A percentile compares a stretch with the other conserved stretches of the same genome.
phyloP scores from a whole-genome alignment of 2,888 invertebrate species.

The Rhorus exstirpatorius region DNA sequence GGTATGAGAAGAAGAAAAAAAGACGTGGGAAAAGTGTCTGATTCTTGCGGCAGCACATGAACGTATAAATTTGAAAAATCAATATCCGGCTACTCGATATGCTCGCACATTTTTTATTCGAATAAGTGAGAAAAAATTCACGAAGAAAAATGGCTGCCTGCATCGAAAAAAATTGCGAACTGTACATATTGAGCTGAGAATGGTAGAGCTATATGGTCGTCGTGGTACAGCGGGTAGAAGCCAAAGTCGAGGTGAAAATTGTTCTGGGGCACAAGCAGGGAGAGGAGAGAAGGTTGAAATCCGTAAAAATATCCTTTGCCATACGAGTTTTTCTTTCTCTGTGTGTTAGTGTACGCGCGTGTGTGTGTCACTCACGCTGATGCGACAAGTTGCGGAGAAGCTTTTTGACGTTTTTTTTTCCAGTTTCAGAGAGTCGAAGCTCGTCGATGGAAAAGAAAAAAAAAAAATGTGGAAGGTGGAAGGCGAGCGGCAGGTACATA shows the following conservation, averaged over 20 bases:
- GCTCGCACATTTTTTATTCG: not conserved
- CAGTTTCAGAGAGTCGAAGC: conserved; percentile 19
- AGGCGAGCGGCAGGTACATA: conserved; percentile 1
- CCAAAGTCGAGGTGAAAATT: conserved; percentile 43
- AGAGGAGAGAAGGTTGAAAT: conserved; percentile 30
- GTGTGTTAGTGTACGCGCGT: not conserved
- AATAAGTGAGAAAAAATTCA: not conserved
- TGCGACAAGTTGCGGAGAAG: conserved; percentile 56
- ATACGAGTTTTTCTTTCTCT: conserved; percentile 21
- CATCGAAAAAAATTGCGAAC: conserved; percentile 2
- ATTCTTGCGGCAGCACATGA: not conserved
- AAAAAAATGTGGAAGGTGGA: not conserved
- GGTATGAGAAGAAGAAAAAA: too few species aligned
- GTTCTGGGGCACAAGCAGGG: conserved; percentile 21
- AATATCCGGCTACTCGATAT: not conserved
- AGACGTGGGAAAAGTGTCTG: not conserved
- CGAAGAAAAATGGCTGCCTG: not conserved
- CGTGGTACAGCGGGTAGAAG: too few species aligned
- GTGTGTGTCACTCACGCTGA: conserved; percentile 38
- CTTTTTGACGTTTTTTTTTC: conserved; percentile 49
- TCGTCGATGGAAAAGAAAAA: conserved; percentile 20
- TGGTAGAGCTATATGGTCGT: conserved; percentile 14
- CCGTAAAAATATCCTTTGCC: conserved; percentile 32
- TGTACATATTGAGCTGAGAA: conserved; percentile 32
- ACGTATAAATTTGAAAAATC: not conserved